Conservation (phyloP, 2,113 vertebrate species). For the Carassius gibelio region DNA sequence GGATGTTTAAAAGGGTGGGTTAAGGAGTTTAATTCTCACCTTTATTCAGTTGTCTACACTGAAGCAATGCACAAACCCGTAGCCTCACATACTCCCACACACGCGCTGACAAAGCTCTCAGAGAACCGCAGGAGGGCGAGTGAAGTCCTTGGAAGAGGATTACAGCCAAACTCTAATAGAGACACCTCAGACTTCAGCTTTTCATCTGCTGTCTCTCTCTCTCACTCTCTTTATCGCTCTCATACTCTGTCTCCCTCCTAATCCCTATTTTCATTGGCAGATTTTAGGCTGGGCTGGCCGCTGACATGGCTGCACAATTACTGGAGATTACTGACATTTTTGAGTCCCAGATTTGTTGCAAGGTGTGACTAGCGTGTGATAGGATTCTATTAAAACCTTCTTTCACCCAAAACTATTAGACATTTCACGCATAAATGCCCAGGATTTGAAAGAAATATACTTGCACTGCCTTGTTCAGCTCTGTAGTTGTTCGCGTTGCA, state of each 20-base stretch:
- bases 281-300: conserved; percentile 28
- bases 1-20: conserved; percentile 4
- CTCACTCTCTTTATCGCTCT: conserved; percentile 7
- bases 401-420: conserved; percentile 28
- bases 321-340: conserved; percentile 55
- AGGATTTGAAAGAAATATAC: neutral
- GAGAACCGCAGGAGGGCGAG: conserved; percentile 25
- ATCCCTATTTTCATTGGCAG: conserved; percentile 56
- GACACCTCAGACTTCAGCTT: conserved; percentile 40
- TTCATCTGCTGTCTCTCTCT: conserved; percentile 34
- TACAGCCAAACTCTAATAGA: conserved; percentile 48
- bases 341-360: conserved; percentile 18
- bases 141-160: conserved; percentile 47
- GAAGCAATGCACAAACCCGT: neutral
- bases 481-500: neutral
- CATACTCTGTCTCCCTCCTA: conserved; percentile 28
- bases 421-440: conserved; percentile 22
- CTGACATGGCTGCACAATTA: conserved; percentile 59
- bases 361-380: conserved; percentile 65
- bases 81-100: conserved; percentile 32
- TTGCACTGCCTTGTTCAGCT: conserved; percentile 2
- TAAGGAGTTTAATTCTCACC: conserved; percentile 4
- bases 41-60: conserved; percentile 19
- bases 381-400: conserved; percentile 32
- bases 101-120: conserved; percentile 11